Evolutionary conservation across 1,140 invertebrate species (phyloP).

Genomic region (Littorina saxatilis): DNA sequence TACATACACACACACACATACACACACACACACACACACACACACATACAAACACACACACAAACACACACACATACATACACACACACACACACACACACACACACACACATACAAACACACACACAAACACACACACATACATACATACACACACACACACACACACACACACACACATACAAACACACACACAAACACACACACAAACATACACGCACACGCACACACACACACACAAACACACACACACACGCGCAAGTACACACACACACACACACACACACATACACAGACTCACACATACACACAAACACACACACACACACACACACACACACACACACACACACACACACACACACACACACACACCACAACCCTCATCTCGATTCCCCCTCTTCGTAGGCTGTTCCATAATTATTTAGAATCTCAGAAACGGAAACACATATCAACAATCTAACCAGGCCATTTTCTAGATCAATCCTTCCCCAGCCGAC

Average conservation of each 20-base stretch:
- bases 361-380: not conserved
- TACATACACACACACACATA: not conserved
- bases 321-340: not conserved
- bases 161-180: constrained; percentile 14
- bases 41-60: not conserved
- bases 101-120: not conserved
- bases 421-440: too few relatives aligned
- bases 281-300: not conserved
- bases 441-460: too few relatives aligned
- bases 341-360: not conserved
- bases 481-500: too few relatives aligned
- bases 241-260: not conserved
- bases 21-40: not conserved
- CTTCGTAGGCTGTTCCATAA: too few relatives aligned
- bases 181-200: constrained; percentile 2
- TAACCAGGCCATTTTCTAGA: too few relatives aligned
- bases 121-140: not conserved
- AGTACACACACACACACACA: not conserved
- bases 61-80: too few relatives aligned
- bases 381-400: not conserved
- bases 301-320: not conserved
- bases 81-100: not conserved
- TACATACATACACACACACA: not conserved
- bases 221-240: not conserved
- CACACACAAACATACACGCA: not conserved